Evolutionary conservation across 2,113 vertebrate genomes (phyloP).

Genomic region (human): DNA sequence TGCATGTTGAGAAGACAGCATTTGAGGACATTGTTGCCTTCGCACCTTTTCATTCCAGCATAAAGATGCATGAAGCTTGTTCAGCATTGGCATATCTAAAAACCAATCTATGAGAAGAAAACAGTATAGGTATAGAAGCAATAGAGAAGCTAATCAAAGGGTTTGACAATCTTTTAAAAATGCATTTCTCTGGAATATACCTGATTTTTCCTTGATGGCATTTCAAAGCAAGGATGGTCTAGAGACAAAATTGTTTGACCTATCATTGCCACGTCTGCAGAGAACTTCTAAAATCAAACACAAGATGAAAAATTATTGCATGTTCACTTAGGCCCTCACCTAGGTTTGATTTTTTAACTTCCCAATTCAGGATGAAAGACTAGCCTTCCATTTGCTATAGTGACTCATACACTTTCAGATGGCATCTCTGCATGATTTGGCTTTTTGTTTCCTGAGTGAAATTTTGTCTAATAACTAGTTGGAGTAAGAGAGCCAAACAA

Average conservation of each 20-base stretch:
- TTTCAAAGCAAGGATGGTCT: not conserved
- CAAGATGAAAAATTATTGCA: not conserved
- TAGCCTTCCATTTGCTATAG: not conserved
- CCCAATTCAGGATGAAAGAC: not conserved
- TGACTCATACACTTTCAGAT: not conserved
- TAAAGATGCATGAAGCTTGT: not conserved
- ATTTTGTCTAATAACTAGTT: slow-evolving; percentile 25
- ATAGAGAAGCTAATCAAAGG: not conserved
- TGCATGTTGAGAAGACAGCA: not conserved
- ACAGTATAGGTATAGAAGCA: not conserved
- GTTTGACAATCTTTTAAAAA: not conserved
- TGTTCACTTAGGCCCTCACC: not conserved
- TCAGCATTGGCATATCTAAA: not conserved
- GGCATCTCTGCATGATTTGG: not conserved
- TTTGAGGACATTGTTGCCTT: not conserved
- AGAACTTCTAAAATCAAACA: not conserved
- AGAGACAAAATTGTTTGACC: not conserved
- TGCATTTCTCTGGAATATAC: not conserved
- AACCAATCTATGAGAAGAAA: not conserved
- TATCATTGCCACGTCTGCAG: not conserved
- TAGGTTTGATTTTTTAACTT: not conserved
- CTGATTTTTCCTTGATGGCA: not conserved
- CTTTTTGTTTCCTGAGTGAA: slow-evolving; percentile 29
- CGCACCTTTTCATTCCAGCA: not conserved
- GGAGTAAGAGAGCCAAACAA: slow-evolving; percentile 4